Evolutionary conservation across 2,888 invertebrate species (phyloP).

Genomic region (Diplolepis rosae): DNA sequence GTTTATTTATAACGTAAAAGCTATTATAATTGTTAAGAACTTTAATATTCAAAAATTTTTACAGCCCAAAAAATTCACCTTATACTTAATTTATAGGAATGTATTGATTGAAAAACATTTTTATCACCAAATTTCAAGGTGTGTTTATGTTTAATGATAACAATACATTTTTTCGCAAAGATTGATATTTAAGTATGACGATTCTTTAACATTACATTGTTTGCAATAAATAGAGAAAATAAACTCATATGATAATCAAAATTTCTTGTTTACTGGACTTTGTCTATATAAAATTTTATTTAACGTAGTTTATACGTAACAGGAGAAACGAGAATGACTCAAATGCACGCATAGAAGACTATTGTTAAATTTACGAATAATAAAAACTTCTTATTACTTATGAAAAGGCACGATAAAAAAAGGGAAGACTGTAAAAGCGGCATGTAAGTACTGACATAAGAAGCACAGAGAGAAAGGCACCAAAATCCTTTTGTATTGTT

Average conservation of each 20-base stretch:
- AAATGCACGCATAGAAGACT: constrained; percentile 19
- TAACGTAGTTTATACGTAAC: constrained; percentile 11
- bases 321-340: constrained; percentile 36
- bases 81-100: too few relatives aligned
- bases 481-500: background rate
- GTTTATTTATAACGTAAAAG: too few relatives aligned
- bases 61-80: too few relatives aligned
- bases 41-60: too few relatives aligned
- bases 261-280: background rate
- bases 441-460: background rate
- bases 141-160: too few relatives aligned
- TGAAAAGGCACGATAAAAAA: background rate
- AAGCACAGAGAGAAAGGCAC: background rate
- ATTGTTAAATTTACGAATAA: background rate
- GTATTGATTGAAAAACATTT: too few relatives aligned
- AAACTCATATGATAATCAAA: constrained; percentile 4
- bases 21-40: too few relatives aligned
- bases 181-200: background rate
- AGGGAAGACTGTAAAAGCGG: background rate
- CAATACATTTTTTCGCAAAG: too few relatives aligned
- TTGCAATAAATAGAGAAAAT: background rate
- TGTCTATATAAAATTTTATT: background rate
- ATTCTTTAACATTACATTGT: background rate
- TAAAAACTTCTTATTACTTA: background rate
- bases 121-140: too few relatives aligned